Base-by-base conservation (phyloP, 2,797 vertebrate species). In the Trachurus trachurus region DNA sequence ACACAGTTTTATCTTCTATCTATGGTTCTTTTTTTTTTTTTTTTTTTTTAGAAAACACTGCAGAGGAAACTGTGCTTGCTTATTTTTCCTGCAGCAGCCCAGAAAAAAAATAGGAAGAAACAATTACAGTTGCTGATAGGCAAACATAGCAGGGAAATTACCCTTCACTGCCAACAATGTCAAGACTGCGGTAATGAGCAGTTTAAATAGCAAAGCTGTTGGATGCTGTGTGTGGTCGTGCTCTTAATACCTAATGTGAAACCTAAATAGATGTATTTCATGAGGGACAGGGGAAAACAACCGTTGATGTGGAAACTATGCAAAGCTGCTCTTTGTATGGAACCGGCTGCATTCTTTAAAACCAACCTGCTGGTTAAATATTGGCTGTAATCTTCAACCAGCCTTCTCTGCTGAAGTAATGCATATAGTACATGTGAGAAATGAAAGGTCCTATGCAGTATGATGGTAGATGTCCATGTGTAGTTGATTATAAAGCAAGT, bases 181-280 rank as follows among this genome's bases (percentile, higher is more conserved):
- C 7, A 53, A 49, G 47, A 31, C 61, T 81, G n/a, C 47, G 17
- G 69, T 66, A 56, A 13, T 63, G 40, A 40, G 15, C 34, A 34
- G 9, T 52, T 37, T 39, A 42, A 21, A 40, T 15, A 16, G 21
- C 64, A 62, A 56, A 49, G 37, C 60, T 29, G 34, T 58, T 66
- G 5, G 19, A 58, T 45, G 62, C 26, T 63, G 22, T 39, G 42
- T 56, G 44, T 71, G 53, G 10, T 26, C n/a, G 34, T 63, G 29
- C 19, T 8, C 31, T 57, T 57, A 34, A 57, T 57, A 31, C 13
- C 53, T 31, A 16, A 5, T 53, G 5, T n/a, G 26, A 58, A 59
- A 42, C 66, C 34, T 58, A 21, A 26, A 61, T 42, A 15, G 37
- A 42, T 54, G 9, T 59, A 45, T 3, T 44, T 44, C 42, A 44